Evolutionary conservation across 2,888 invertebrate genomes (phyloP).

Genomic region (Notodonta ziczac): DNA sequence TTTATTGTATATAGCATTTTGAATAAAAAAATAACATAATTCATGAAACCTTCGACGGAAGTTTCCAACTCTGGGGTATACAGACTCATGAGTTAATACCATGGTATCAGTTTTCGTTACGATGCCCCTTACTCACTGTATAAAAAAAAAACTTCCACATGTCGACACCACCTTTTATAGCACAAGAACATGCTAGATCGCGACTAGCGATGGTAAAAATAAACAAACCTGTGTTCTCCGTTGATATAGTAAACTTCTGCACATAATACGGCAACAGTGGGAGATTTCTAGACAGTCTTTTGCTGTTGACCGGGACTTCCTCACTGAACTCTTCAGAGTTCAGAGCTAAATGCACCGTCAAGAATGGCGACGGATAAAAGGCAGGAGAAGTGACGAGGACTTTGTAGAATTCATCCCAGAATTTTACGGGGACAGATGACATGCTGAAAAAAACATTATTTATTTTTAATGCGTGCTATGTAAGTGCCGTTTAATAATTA

Average conservation of each 20-base stretch:
- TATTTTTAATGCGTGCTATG: neutral
- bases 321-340: slow-evolving; percentile 44
- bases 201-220: neutral
- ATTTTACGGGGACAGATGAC: slow-evolving; percentile 59
- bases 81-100: too few species aligned
- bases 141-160: too few species aligned
- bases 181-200: too few species aligned
- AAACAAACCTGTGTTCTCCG: slow-evolving; percentile 50
- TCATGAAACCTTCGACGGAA: too few species aligned
- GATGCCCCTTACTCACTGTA: too few species aligned
- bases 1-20: too few species aligned
- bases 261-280: slow-evolving; percentile 69
- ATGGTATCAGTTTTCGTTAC: too few species aligned
- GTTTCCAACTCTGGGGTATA: too few species aligned
- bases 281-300: slow-evolving; percentile 61
- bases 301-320: slow-evolving; percentile 53
- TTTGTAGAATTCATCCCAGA: slow-evolving; percentile 73
- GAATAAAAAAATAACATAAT: too few species aligned
- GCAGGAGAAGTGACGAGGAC: slow-evolving; percentile 61
- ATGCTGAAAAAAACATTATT: slow-evolving; percentile 48
- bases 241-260: slow-evolving; percentile 60
- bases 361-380: slow-evolving; percentile 59
- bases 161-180: too few species aligned
- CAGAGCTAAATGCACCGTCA: slow-evolving; percentile 38
- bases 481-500: neutral